Conservation (phyloP, 2,113 vertebrate species). For the Boulengeromyrus knoepffleri region DNA sequence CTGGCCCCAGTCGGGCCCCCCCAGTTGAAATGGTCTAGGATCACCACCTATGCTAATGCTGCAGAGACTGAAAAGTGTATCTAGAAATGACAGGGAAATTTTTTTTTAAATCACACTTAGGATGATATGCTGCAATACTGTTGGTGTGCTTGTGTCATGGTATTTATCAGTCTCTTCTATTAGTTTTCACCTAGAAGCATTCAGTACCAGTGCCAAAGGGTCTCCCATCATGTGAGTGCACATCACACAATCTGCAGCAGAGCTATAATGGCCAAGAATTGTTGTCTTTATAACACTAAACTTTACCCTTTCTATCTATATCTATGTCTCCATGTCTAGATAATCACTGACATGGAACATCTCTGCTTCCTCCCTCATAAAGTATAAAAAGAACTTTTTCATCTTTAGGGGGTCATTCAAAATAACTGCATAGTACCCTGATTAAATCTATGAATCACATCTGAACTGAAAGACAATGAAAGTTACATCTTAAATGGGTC, state of each 20-base stretch:
- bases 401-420: conserved; percentile 1
- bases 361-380: not conserved
- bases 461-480: conserved; percentile 4
- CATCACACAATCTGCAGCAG: not conserved
- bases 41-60: not conserved
- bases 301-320: not conserved
- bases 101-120: not conserved
- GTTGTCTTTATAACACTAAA: not conserved
- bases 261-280: not conserved
- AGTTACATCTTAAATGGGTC: conserved; percentile 8
- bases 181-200: not conserved
- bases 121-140: not conserved
- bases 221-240: not conserved
- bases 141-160: not conserved
- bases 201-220: not conserved
- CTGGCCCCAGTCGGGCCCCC: too few species aligned
- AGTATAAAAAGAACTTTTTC: not conserved
- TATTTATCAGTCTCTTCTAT: not conserved
- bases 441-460: conserved; percentile 5
- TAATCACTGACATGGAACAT: not conserved
- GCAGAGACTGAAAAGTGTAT: not conserved
- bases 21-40: too few species aligned
- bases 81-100: not conserved
- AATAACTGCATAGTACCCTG: not conserved
- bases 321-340: not conserved